Base-by-base conservation (phyloP, 2,113 vertebrate genomes). In the Gopherus flavomarginatus region DNA sequence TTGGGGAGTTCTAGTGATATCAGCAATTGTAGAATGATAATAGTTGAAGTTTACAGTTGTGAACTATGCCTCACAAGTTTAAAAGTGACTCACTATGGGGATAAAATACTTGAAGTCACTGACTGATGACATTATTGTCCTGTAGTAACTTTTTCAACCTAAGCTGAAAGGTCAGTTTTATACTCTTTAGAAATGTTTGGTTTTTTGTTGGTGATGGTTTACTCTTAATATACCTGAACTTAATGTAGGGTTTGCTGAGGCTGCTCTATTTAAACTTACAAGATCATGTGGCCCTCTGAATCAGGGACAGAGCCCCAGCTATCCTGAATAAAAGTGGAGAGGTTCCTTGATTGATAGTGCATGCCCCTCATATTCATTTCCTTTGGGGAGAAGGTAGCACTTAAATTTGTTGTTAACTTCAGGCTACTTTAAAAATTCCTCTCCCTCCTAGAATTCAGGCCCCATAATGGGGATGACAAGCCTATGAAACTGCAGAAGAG, bases 1-100 rank as follows among this genome's bases (percentile, higher is more conserved):
- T 44, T 96, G 92, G 86, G 90, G 95, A 93, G 86, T 83, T 95
- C 80, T 81, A 65, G 93, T 1, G 1, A 11, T 90, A 83, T 90
- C 86, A 95, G 54, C 77, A 90, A 87, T 85, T 89, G 54, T 75
- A 94, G 93, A 75, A 86, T 84, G 86, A 86, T 90, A 50, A 52
- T 86, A 96, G 91, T 13, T 80, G 88, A 79, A 89, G 91, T 89
- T 91, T 86, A 75, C 75, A 3, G 0, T 0, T 0, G 65, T 24
- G 42, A 95, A 86, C 77, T 1, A 0, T 85, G 84, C 72, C 0
- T 0, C 91, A 97, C 82, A 92, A 88, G 91, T 89, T 90, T 79
- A 84, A 96, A 95, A 93, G 65, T 82, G 91, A 54, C 57, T 16
- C 5, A 24, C 81, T 3, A 17, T 82, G 80, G 92, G 75, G 75